phyloP scores from a whole-genome alignment of 30 jellyfish, hydroid and myxozoan species.

The Turritopsis dohrnii region DNA sequence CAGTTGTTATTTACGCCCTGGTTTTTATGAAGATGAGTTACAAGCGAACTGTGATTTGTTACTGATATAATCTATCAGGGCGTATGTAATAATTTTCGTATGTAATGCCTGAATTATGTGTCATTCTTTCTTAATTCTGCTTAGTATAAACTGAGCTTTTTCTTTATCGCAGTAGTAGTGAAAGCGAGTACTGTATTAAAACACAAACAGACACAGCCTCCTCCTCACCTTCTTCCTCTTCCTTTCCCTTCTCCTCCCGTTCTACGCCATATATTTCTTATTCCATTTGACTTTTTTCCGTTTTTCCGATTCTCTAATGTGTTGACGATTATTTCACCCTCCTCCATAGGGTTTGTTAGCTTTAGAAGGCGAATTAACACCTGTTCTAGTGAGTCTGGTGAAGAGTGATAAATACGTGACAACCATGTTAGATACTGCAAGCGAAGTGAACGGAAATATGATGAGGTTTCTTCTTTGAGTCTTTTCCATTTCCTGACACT shows the following conservation, averaged over 20 bases:
- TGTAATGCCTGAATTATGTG: too few species aligned
- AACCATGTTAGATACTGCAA: constrained; percentile 85
- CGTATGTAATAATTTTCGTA: too few species aligned
- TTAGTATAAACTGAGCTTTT: too few species aligned
- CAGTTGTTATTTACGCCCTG: not conserved
- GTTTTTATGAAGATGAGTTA: too few species aligned
- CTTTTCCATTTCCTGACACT: not conserved
- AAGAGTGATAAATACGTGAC: constrained; percentile 85
- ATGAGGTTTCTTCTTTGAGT: constrained; percentile 41
- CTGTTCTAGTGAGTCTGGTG: constrained; percentile 89
- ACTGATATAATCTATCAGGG: too few species aligned
- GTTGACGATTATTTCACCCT: not conserved
- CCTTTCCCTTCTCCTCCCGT: too few species aligned
- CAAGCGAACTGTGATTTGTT: too few species aligned
- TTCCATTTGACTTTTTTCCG: not conserved
- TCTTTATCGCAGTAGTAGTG: too few species aligned
- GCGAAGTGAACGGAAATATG: constrained; percentile 59
- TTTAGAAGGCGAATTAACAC: constrained; percentile 93
- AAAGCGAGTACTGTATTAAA: too few species aligned
- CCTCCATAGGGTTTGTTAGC: constrained; percentile 78
- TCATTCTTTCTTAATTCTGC: too few species aligned
- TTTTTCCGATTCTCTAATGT: not conserved
- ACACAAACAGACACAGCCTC: too few species aligned
- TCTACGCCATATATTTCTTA: not conserved
- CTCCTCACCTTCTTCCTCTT: too few species aligned